Conservation (phyloP, 2,797 vertebrate genomes). For the Morelia viridis region DNA sequence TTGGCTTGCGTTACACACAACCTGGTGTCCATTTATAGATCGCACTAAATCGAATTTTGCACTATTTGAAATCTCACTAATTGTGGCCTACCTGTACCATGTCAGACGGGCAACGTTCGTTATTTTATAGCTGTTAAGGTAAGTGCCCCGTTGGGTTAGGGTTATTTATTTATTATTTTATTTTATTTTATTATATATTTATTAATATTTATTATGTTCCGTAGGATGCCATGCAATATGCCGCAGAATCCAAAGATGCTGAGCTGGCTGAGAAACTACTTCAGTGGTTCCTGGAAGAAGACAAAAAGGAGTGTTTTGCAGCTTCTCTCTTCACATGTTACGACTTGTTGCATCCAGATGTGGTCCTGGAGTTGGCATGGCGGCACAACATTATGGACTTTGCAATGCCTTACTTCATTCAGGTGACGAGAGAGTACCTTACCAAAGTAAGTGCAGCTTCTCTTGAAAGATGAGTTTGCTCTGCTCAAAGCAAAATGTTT, state of each 20-base stretch:
- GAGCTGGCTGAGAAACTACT: slow-evolving; percentile 86
- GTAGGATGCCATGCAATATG: slow-evolving; percentile 90
- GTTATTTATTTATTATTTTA: too few species aligned
- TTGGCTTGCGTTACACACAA: too few species aligned
- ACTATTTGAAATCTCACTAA: background rate
- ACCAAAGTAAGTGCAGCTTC: slow-evolving; percentile 79
- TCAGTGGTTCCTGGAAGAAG: slow-evolving; percentile 91
- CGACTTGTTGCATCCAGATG: slow-evolving; percentile 86
- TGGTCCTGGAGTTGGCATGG: slow-evolving; percentile 89
- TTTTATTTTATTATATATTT: too few species aligned
- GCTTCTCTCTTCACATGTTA: slow-evolving; percentile 90
- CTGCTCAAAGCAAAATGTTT: too few species aligned
- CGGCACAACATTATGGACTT: slow-evolving; percentile 88
- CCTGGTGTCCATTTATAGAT: too few species aligned
- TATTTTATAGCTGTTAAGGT: background rate
- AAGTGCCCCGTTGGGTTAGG: background rate
- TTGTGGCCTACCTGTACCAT: too few species aligned
- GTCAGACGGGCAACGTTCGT: background rate
- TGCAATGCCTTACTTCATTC: slow-evolving; percentile 92
- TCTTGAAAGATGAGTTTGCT: background rate
- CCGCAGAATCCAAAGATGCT: slow-evolving; percentile 86
- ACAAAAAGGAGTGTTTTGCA: slow-evolving; percentile 84
- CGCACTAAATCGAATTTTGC: too few species aligned
- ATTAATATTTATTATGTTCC: background rate
- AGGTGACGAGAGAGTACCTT: slow-evolving; percentile 90